These are phyloP conservation scores for Phocoena sinus DNA, from an alignment of 2,113 vertebrate species.

Conservation along the genomic window DNA sequence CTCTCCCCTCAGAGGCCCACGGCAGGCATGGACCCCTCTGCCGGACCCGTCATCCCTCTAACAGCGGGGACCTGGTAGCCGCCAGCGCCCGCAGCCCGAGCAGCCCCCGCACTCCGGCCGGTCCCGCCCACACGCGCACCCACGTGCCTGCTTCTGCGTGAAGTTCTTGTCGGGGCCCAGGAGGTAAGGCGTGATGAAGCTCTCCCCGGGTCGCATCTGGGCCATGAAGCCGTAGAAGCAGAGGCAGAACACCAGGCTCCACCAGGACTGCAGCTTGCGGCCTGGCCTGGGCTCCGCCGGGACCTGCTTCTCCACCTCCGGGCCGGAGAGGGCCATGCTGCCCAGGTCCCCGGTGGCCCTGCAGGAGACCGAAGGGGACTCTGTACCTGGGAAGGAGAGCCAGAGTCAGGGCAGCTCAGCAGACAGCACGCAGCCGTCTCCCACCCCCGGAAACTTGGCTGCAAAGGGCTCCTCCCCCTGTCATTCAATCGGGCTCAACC, in stretches of 20 bases:
- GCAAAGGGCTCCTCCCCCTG: accelerated
- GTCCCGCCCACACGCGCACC: accelerated
- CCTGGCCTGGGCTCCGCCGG: not conserved
- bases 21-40: not conserved
- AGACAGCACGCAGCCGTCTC: accelerated
- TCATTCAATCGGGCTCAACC: accelerated
- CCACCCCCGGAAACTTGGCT: not conserved
- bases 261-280: conserved; percentile 68
- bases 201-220: conserved; percentile 88
- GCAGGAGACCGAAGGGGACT: accelerated
- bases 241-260: conserved; percentile 82
- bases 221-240: conserved; percentile 91
- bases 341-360: not conserved
- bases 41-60: not conserved
- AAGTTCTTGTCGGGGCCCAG: conserved; percentile 87
- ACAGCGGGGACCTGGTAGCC: not conserved
- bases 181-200: conserved; percentile 90
- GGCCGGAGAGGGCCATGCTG: not conserved
- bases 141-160: conserved; percentile 83
- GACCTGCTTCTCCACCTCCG: not conserved
- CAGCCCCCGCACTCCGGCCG: accelerated
- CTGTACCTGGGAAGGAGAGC: not conserved
- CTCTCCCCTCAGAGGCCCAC: not conserved
- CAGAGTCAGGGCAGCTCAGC: not conserved
- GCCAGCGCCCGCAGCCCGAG: not conserved